phyloP scores from a whole-genome alignment of 2,888 invertebrate genomes.

The Aquatica leii region DNA sequence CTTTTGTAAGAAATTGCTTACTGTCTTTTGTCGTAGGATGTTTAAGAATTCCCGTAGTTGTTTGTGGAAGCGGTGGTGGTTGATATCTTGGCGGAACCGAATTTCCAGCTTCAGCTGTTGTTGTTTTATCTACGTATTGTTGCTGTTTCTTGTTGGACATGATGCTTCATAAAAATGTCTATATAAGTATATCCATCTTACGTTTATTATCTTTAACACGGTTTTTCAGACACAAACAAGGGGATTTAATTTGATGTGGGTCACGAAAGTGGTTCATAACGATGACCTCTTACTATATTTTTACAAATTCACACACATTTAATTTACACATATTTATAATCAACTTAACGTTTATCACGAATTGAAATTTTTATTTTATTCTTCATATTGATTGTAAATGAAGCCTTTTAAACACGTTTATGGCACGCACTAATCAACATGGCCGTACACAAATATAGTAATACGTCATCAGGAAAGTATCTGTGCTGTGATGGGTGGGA shows the following conservation, averaged over 20 bases:
- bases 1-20: conserved; percentile 53
- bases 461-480: conserved; percentile 29
- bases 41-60: conserved; percentile 70
- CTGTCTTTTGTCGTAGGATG: conserved; percentile 62
- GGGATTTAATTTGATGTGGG: conserved; percentile 58
- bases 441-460: conserved; percentile 26
- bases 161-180: conserved; percentile 44
- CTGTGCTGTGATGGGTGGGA: conserved; percentile 17
- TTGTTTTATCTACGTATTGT: conserved; percentile 54
- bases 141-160: conserved; percentile 61
- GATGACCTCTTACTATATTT: conserved; percentile 37
- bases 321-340: not conserved
- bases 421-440: conserved; percentile 28
- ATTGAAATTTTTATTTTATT: not conserved
- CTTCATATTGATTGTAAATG: conserved; percentile 1
- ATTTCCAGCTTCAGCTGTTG: conserved; percentile 48
- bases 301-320: conserved; percentile 25
- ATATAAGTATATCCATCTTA: conserved; percentile 38
- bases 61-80: conserved; percentile 74
- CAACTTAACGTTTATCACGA: not conserved
- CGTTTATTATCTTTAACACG: conserved; percentile 45
- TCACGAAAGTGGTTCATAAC: conserved; percentile 49
- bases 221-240: conserved; percentile 45
- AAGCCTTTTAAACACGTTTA: conserved; percentile 27
- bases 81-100: conserved; percentile 79